Evolutionary conservation across 2,797 vertebrate genomes (phyloP).

Genomic region (Lagorchestes hirsutus): DNA sequence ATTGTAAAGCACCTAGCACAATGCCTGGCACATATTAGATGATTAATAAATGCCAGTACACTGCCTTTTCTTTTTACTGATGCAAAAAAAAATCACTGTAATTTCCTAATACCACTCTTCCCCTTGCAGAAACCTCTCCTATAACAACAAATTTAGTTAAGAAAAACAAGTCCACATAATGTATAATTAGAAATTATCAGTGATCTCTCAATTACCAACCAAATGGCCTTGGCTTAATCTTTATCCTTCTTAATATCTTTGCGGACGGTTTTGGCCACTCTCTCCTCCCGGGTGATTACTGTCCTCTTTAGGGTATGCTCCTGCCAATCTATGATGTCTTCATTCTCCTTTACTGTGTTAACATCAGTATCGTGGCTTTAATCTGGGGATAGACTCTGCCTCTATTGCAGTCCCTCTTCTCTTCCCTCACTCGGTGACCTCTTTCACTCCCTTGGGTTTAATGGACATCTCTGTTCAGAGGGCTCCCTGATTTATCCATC

Average conservation of each 20-base stretch:
- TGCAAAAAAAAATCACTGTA: background rate
- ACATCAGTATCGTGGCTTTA: background rate
- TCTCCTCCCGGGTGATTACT: background rate
- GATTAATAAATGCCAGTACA: background rate
- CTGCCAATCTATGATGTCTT: background rate
- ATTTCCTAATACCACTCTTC: background rate
- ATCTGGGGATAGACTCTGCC: background rate
- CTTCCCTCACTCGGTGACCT: background rate
- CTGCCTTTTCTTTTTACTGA: background rate
- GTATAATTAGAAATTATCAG: background rate
- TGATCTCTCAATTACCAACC: background rate
- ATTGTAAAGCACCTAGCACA: background rate
- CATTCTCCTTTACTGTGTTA: background rate
- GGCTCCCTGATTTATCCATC: background rate
- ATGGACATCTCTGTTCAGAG: background rate
- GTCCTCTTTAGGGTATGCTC: background rate
- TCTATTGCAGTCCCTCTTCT: background rate
- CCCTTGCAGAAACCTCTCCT: background rate
- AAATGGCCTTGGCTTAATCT: background rate
- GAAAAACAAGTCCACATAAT: background rate
- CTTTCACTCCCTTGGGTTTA: background rate
- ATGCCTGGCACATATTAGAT: background rate
- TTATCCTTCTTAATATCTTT: background rate
- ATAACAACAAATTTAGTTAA: background rate
- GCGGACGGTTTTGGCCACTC: background rate